Evolutionary conservation across 2,797 vertebrate species (phyloP), one percentile per base, ranked within the genome.

Genomic region (Pangasius krempfi): DNA sequence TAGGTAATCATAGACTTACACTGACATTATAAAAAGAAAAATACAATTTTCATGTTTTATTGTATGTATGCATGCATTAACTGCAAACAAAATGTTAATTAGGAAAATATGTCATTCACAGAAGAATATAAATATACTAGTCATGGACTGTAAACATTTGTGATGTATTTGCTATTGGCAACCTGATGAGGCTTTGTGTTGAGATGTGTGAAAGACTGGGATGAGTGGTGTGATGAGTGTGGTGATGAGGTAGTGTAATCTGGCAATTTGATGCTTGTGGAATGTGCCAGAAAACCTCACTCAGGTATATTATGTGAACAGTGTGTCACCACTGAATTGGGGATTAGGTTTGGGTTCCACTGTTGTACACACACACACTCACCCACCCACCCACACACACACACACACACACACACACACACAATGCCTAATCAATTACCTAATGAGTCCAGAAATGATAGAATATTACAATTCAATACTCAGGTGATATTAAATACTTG

Each of bases 181-280:
- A 62, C 56, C 54, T 62, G 68, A 60, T 86, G 33, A 86, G 70
- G 14, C 44, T 5, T 50, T 64, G 73, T 78, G 68, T 75, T 58
- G 13, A 60, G 40, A 47, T 66, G 60, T 85, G 40, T 80, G 62
- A 60, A 85, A 89, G 72, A 80, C 30, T 4, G 76, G 70, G 88
- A 70, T 85, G 50, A 84, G 60, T 82, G 89, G 50, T 66, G 88
- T 62, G 85, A 87, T 79, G 87, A 87, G 60, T 82, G 89, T 3
- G 54, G 86, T 68, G 88, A 86, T 81, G 88, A 44, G 64, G 84
- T 90, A 90, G 89, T 85, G 78, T 89, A 88, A 88, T 86, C 83
- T 88, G 56, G 88, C 18, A 92, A 92, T 86, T 84, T 80, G 89
- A 92, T 90, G 82, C 91, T 86, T 58, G 60, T 79, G 81, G 86